Conservation (phyloP, 2,113 vertebrate genomes). For the Regulus satrapa region DNA sequence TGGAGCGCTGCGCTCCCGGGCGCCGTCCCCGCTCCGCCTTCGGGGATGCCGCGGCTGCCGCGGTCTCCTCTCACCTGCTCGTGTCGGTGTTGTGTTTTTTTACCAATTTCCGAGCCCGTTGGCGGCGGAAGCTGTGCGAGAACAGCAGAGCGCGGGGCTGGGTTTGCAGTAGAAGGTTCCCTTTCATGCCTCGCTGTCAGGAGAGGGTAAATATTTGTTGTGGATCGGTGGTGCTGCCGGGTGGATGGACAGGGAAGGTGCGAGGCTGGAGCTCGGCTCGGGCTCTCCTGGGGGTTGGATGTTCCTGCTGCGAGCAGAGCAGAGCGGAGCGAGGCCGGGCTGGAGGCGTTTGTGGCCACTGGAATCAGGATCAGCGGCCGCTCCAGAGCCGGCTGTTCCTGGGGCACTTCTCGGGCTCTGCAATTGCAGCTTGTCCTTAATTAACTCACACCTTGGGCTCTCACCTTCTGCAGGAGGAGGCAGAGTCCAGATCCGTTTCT, state of each 20-base stretch:
- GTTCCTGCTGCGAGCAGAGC: too few species aligned
- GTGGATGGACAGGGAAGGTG: background rate
- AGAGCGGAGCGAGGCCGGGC: background rate
- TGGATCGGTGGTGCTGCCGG: background rate
- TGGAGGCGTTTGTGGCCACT: background rate
- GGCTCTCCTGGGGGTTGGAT: background rate
- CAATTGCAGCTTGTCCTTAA: background rate
- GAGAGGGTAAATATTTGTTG: background rate
- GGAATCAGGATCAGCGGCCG: accelerated
- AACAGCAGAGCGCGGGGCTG: background rate
- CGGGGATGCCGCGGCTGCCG: background rate
- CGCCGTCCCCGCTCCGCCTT: too few species aligned
- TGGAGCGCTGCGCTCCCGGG: too few species aligned
- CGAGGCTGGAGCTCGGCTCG: background rate
- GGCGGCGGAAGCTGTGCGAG: background rate
- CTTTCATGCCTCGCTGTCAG: background rate
- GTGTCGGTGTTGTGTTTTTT: background rate
- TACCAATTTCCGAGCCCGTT: background rate
- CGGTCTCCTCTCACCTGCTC: background rate
- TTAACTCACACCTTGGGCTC: background rate
- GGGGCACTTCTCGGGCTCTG: background rate
- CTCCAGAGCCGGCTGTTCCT: background rate
- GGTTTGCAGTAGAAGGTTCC: background rate
- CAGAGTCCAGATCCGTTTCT: background rate
- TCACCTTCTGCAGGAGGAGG: background rate